Conservation (phyloP, 2,797 vertebrate species). For the Lutjanus campechanus region DNA sequence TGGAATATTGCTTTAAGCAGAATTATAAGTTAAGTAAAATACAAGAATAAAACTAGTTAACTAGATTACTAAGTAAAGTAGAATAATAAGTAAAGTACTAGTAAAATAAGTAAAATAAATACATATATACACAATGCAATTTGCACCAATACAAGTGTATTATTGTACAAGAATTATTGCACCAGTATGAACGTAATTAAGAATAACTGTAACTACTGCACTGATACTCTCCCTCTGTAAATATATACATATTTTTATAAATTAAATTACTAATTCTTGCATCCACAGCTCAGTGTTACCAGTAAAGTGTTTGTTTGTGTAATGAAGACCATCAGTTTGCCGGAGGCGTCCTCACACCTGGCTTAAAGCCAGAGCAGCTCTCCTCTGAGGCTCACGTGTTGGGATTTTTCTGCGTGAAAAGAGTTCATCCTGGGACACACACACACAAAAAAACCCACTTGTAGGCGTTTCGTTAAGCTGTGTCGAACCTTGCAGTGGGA, state of each 20-base stretch:
- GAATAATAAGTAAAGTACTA: too few relatives aligned
- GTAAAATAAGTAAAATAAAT: too few relatives aligned
- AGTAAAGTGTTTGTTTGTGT: background rate
- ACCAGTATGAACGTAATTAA: too few relatives aligned
- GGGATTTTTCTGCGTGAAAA: constrained; percentile 1
- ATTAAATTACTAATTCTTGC: background rate
- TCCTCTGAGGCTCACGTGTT: constrained; percentile 8
- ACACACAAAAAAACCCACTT: background rate
- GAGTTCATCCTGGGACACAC: background rate
- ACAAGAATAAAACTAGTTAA: too few relatives aligned
- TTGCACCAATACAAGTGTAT: too few relatives aligned
- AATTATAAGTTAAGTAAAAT: too few relatives aligned
- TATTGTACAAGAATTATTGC: too few relatives aligned
- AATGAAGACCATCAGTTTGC: constrained; percentile 14
- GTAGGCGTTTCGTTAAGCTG: constrained; percentile 22
- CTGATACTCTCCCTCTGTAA: too few relatives aligned
- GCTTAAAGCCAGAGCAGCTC: constrained; percentile 25
- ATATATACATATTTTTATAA: background rate
- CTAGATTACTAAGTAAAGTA: too few relatives aligned
- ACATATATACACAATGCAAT: too few relatives aligned
- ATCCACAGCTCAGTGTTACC: background rate
- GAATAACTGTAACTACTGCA: too few relatives aligned
- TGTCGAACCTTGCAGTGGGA: background rate
- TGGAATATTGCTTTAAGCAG: too few relatives aligned
- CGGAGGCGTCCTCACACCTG: constrained; percentile 20